Evolutionary conservation across 1,140 invertebrate genomes (phyloP).

Genomic region (Brachionus manjavacas): DNA sequence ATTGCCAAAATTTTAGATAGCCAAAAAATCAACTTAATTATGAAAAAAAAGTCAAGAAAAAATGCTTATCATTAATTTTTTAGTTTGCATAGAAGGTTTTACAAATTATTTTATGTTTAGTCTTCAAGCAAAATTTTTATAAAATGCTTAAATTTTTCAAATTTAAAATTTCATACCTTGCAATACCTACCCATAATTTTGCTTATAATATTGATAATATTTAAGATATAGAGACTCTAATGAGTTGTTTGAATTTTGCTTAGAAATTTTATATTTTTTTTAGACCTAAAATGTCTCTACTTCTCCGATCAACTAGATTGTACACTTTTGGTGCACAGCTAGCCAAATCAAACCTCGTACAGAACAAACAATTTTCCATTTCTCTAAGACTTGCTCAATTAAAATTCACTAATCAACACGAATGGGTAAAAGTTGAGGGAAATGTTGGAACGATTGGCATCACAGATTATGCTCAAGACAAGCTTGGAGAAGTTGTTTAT

Average conservation of each 20-base stretch:
- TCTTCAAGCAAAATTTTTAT: neutral
- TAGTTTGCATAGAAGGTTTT: neutral
- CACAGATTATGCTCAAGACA: constrained; percentile 42
- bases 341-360: neutral
- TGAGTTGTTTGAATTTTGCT: neutral
- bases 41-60: neutral
- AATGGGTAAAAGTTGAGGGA: constrained; percentile 20
- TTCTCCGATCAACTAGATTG: neutral
- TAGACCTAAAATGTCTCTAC: neutral
- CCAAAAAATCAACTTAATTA: neutral
- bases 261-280: neutral
- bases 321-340: neutral
- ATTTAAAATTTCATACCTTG: neutral
- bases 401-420: constrained; percentile 41
- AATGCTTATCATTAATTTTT: neutral
- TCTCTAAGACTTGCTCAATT: neutral
- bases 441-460: constrained; percentile 33
- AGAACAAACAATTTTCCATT: constrained; percentile 13
- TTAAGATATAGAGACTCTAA: neutral
- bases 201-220: neutral
- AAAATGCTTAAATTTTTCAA: neutral
- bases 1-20: neutral
- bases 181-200: neutral
- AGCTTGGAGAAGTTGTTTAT: constrained; percentile 39
- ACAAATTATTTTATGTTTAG: neutral